Base-by-base conservation (phyloP, 2,113 vertebrate species). In the Peromyscus leucopus region DNA sequence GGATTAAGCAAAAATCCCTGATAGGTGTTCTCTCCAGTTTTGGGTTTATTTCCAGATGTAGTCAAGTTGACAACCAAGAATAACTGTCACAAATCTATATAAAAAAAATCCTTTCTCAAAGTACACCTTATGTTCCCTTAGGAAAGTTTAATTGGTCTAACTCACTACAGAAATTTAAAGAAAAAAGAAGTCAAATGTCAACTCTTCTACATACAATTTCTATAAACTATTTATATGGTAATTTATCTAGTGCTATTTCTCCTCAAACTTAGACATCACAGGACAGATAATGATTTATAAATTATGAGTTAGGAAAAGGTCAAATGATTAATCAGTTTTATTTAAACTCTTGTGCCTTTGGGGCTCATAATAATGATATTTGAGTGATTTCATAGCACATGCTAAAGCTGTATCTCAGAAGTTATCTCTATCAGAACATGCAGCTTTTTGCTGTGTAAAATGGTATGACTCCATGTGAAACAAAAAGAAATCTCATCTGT, bases 161-260 rank as follows among this genome's bases (percentile, higher is more conserved):
- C 85, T 95, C 89, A 76, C 59, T 94, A 82, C 36, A 97, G 85
- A 97, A 39, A 51, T 46, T 93, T 93, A 86, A 61, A 72, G 42
- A 96, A 65, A 92, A 87, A 90, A 93, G 0, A 85, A 80, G 83
- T 96, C 87, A 3, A 0, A 96, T 98, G 97, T 85, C 93, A 95
- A 78, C 65, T 93, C 22, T 82, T 48, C 63, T 88, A 39, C 17
- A 90, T 48, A 88, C 12, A 80, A 69, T 88, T 91, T 87, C 31
- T 92, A 21, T 71, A 92, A 92, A 95, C 22, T 86, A 12, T 83
- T 93, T 48, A 79, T 61, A 79, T 57, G 9, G 2, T 55, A 6
- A 85, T 95, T 91, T 91, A 89, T 69, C 51, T 90, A 92, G 72
- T 24, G 12, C 21, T 55, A 55, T 16, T 6, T 92, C 83, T 87